These are phyloP conservation scores for Mesorhabditis sp. DNA, from an alignment of 2,888 invertebrate species.

Conservation along the genomic window DNA sequence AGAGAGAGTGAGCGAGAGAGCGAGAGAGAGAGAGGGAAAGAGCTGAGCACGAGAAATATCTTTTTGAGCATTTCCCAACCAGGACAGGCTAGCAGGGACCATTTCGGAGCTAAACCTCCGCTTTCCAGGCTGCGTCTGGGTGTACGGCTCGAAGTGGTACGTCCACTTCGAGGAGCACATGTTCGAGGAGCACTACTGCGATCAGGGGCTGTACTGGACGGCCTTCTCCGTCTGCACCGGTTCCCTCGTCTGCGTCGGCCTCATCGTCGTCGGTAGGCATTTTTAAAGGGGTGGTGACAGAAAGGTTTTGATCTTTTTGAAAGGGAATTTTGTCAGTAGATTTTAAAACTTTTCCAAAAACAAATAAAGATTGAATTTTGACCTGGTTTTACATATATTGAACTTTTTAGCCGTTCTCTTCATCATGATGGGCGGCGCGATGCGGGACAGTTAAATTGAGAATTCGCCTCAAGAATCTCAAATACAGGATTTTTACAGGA, in stretches of 20 bases:
- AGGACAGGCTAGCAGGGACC: too few species aligned
- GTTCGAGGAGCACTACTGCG: constrained; percentile 45
- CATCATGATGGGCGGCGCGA: constrained; percentile 5
- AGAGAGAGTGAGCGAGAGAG: too few species aligned
- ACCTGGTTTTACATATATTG: neutral
- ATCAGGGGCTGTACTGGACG: constrained; percentile 34
- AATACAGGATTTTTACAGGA: too few species aligned
- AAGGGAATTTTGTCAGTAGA: too few species aligned
- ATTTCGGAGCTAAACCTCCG: neutral
- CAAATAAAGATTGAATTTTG: neutral
- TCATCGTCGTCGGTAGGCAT: neutral
- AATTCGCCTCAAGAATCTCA: too few species aligned
- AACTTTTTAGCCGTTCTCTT: neutral
- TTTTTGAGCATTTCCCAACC: too few species aligned
- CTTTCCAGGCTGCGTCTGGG: constrained; percentile 49
- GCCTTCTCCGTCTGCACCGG: constrained; percentile 33
- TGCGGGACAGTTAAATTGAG: neutral
- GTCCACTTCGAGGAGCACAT: constrained; percentile 45
- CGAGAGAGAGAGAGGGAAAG: too few species aligned
- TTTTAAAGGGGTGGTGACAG: neutral
- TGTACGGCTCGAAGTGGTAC: constrained; percentile 41
- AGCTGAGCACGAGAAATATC: neutral
- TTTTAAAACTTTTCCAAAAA: too few species aligned
- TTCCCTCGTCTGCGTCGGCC: constrained; percentile 20
- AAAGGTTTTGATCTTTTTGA: neutral